Evolutionary conservation across 2,113 vertebrate genomes (phyloP), one percentile per base, ranked within the genome.

Genomic region (Mirounga angustirostris): DNA sequence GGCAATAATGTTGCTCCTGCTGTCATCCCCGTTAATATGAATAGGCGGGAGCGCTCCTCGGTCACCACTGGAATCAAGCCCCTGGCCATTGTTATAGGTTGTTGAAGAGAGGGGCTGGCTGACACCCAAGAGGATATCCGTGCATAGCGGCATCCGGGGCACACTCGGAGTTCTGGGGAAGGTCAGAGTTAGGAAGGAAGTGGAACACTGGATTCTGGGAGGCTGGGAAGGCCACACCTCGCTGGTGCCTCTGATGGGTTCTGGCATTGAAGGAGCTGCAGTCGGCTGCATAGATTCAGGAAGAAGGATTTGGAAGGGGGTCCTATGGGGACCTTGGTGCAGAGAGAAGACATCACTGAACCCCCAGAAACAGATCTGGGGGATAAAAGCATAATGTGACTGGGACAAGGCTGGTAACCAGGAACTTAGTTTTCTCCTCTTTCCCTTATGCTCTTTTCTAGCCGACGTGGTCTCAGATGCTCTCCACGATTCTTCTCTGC

Each of bases 401-500:
- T 24, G n/a, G 21, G 52, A 36, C 12, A 5, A 28, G 19, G 7
- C 36, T 40, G 8, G 61, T n/a, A 36, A 82, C 67, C n/a, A 93
- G 36, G 11, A 8, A 56, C 50, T 83, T 33, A 0, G 1, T 43
- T 65, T 78, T n/a, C 74, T n/a, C 36, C 7, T 43, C 56, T 10
- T 80, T 30, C 19, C n/a, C 10, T 24, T 52, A 56, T 65, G 40
- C 24, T 84, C n/a, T 79, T 69, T 24, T 18, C 15, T n/a, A n/a
- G 61, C 15, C 50, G 5, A 56, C n/a, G 59, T 43, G 40, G 26
- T 73, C 52, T 26, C 22, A 5, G 61, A 28, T 9, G n/a, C 10
- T 12, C 36, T 15, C 26, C 24, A 13, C 1, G 14, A 12, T 2
- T 73, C 56, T 2, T 67, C 56, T 4, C 19, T 0, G 13, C 11